Evolutionary conservation across 2,888 invertebrate genomes (phyloP).

Genomic region (Eristalis pertinax): DNA sequence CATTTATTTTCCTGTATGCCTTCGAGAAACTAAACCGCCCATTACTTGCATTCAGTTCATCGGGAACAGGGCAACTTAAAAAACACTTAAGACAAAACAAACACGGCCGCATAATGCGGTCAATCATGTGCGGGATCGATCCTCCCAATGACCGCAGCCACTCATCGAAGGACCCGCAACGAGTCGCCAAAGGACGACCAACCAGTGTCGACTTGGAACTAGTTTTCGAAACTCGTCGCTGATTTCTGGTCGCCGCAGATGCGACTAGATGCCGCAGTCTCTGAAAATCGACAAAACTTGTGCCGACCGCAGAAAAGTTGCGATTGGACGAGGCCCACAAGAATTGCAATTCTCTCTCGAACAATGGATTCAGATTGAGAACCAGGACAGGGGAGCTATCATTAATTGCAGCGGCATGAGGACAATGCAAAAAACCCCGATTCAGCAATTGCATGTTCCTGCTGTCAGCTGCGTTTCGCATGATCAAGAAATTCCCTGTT

Average conservation of each 20-base stretch:
- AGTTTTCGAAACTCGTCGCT: not conserved
- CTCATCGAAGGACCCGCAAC: not conserved
- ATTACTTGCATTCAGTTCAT: not conserved
- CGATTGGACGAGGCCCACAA: not conserved
- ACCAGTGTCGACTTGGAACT: not conserved
- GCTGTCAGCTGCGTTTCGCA: slow-evolving; percentile 2
- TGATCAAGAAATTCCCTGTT: not conserved
- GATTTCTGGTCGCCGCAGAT: not conserved
- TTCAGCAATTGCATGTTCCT: not conserved
- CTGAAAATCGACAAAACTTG: not conserved
- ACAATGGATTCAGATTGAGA: not conserved
- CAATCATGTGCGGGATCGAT: not conserved
- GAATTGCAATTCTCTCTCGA: not conserved
- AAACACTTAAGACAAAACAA: not conserved
- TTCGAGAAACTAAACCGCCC: not conserved
- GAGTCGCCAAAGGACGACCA: too few species aligned
- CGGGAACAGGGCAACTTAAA: not conserved
- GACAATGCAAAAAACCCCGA: not conserved
- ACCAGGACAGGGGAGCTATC: not conserved
- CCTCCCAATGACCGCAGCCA: not conserved
- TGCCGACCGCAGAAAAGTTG: not conserved
- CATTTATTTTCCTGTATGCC: not conserved
- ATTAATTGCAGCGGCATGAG: not conserved
- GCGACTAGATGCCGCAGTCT: too few species aligned
- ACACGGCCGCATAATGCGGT: not conserved